phyloP scores from a whole-genome alignment of 2,888 invertebrate species.

The Ephialtes manifestator region DNA sequence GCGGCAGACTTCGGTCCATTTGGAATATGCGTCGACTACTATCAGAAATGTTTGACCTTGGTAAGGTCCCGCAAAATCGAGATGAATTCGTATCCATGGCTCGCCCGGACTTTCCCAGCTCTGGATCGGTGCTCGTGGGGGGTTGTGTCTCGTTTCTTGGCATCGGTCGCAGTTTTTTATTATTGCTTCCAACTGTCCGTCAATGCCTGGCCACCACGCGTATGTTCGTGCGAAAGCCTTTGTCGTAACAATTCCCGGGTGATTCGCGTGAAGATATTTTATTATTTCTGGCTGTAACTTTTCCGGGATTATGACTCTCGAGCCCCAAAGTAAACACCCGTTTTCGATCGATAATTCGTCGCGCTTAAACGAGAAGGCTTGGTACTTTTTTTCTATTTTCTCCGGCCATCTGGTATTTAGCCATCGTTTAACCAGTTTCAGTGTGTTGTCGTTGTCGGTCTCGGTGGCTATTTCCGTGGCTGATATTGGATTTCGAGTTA shows the following conservation, averaged over 20 bases:
- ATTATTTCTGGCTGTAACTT: constrained; percentile 50
- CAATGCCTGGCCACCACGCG: constrained; percentile 56
- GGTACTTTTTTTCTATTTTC: constrained; percentile 38
- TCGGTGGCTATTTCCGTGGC: constrained; percentile 41
- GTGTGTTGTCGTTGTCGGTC: constrained; percentile 48
- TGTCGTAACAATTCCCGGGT: constrained; percentile 52
- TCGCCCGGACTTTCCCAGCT: constrained; percentile 61
- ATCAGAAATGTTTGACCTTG: constrained; percentile 69
- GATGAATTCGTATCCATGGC: constrained; percentile 68
- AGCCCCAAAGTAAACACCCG: constrained; percentile 50
- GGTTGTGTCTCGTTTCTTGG: constrained; percentile 43
- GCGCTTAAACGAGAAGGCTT: constrained; percentile 42
- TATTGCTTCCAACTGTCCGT: constrained; percentile 53
- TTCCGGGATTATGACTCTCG: constrained; percentile 49
- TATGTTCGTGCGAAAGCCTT: constrained; percentile 45
- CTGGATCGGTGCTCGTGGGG: constrained; percentile 55
- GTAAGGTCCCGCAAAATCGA: constrained; percentile 72
- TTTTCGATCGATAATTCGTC: constrained; percentile 54
- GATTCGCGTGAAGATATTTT: constrained; percentile 55
- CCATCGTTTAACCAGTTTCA: constrained; percentile 36
- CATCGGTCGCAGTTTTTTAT: constrained; percentile 59
- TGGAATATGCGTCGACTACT: constrained; percentile 71
- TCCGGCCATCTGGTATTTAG: constrained; percentile 48
- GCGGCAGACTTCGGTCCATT: constrained; percentile 71
- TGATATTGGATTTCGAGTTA: constrained; percentile 51